These are phyloP conservation scores for Stegophylla sp. DNA, from an alignment of 2,888 invertebrate genomes.

Conservation along the genomic window DNA sequence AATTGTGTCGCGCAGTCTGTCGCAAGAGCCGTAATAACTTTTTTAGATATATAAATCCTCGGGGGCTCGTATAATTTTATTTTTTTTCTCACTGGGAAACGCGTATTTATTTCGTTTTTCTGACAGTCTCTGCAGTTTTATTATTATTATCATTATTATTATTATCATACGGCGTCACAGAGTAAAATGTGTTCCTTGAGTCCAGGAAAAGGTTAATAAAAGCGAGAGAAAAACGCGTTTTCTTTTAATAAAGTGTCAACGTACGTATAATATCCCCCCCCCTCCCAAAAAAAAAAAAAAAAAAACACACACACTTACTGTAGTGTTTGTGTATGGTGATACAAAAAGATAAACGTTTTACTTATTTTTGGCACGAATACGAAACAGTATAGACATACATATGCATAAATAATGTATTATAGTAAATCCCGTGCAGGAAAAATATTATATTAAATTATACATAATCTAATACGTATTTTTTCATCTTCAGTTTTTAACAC, in stretches of 20 bases:
- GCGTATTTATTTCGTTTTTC: constrained; percentile 35
- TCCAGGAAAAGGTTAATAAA: constrained; percentile 52
- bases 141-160: no score
- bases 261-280: constrained; percentile 35
- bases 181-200: constrained; percentile 47
- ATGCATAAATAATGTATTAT: background rate
- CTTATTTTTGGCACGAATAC: constrained; percentile 7
- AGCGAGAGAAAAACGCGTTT: constrained; percentile 16
- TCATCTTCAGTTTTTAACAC: background rate
- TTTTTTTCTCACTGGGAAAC: constrained; percentile 14
- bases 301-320: constrained; percentile 7
- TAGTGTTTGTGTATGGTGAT: background rate
- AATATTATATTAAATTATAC: background rate
- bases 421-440: constrained; percentile 13
- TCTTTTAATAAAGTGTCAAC: constrained; percentile 44
- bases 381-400: constrained; percentile 16
- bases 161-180: constrained; percentile 17
- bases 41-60: background rate
- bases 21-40: constrained; percentile 14
- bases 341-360: constrained; percentile 35
- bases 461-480: no score
- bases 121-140: constrained; percentile 44
- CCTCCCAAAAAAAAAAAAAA: no score
- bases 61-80: background rate
- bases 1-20: background rate